These are phyloP conservation scores for Chromobotia macracanthus DNA, from an alignment of 2,797 vertebrate species.

Conservation along the genomic window DNA sequence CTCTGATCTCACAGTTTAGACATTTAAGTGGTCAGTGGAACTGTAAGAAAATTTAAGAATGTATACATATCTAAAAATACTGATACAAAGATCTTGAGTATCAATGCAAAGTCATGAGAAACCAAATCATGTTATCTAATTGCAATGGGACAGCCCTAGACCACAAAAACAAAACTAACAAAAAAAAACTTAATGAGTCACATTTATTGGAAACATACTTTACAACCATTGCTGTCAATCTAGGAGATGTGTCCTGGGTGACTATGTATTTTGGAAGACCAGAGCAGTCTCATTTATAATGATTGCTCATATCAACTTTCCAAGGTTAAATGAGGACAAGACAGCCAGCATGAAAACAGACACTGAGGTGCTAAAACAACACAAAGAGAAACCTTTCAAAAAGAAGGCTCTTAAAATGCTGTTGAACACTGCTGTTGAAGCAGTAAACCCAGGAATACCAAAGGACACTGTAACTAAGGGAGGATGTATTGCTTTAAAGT, in stretches of 20 bases:
- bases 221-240: slow-evolving; percentile 13
- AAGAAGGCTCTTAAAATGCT: not conserved
- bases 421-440: not conserved
- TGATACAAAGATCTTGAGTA: not conserved
- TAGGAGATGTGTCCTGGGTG: not conserved
- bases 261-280: slow-evolving; percentile 11
- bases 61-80: not conserved
- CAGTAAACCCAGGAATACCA: slow-evolving; percentile 17
- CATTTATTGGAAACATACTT: not conserved
- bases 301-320: slow-evolving; percentile 28
- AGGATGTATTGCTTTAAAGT: slow-evolving; percentile 10
- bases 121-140: not conserved
- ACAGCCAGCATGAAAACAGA: not conserved
- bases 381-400: slow-evolving; percentile 15
- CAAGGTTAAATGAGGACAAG: slow-evolving; percentile 43
- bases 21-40: not conserved
- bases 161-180: not conserved
- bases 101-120: not conserved
- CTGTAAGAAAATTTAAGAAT: not conserved
- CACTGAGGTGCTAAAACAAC: not conserved
- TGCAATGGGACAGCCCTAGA: not conserved
- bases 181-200: slow-evolving; percentile 45
- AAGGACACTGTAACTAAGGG: not conserved
- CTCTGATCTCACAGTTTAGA: no score
- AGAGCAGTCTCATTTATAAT: not conserved